phyloP scores from a whole-genome alignment of 2,888 invertebrate species.

The Crioceris asparagi region DNA sequence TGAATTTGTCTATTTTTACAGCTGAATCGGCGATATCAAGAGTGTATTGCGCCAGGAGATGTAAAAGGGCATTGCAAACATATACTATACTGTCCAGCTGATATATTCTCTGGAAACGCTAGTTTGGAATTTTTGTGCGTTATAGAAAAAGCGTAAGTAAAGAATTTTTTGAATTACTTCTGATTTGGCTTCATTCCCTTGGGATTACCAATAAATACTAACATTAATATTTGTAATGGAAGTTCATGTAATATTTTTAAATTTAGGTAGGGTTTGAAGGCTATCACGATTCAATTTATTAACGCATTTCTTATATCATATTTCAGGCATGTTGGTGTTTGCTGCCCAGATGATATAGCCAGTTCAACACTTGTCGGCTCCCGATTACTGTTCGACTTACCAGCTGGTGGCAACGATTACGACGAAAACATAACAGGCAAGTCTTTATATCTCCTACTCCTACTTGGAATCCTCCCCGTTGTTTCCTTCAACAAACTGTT shows the following conservation, averaged over 20 bases:
- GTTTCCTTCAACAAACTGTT: too few species aligned
- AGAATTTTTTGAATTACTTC: not conserved
- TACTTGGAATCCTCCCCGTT: too few species aligned
- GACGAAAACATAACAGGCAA: constrained; percentile 37
- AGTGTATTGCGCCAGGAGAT: constrained; percentile 47
- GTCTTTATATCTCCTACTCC: constrained; percentile 1
- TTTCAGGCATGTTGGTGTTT: constrained; percentile 55
- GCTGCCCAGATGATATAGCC: constrained; percentile 52
- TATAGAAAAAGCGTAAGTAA: constrained; percentile 51
- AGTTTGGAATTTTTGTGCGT: constrained; percentile 59
- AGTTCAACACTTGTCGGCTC: constrained; percentile 31
- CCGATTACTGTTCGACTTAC: constrained; percentile 35
- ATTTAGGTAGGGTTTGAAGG: too few species aligned
- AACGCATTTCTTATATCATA: constrained; percentile 1
- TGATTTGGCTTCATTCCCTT: not conserved
- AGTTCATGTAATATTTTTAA: too few species aligned
- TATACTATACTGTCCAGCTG: constrained; percentile 46
- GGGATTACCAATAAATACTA: too few species aligned
- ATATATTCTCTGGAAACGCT: constrained; percentile 42
- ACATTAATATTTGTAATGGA: too few species aligned
- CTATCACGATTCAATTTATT: too few species aligned
- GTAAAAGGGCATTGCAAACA: constrained; percentile 58
- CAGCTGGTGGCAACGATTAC: constrained; percentile 45
- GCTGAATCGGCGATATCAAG: constrained; percentile 51
- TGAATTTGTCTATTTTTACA: constrained; percentile 26